These are phyloP conservation scores for Patiria pectinifera DNA, from an alignment of 53 echinoderm and acorn worm genomes.

Conservation along the genomic window DNA sequence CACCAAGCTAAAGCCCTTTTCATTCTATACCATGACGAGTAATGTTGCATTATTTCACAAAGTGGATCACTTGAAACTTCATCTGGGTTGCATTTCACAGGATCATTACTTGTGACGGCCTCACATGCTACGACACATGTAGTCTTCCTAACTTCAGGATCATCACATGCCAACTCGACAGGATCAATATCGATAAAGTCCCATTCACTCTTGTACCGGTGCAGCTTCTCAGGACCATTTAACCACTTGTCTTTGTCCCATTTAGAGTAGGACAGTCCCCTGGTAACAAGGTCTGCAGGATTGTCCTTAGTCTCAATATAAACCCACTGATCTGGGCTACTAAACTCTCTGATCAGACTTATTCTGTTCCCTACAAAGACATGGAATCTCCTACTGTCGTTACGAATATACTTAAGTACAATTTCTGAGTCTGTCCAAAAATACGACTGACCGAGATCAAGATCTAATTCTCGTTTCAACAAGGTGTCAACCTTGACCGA, in stretches of 20 bases:
- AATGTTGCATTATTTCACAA: conserved; percentile 44
- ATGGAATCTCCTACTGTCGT: too few relatives aligned
- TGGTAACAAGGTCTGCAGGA: conserved; percentile 26
- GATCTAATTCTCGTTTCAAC: conserved; percentile 36
- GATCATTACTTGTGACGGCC: background rate
- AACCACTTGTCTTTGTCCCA: too few relatives aligned
- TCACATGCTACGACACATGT: background rate
- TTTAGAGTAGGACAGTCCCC: too few relatives aligned
- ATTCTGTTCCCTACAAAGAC: too few relatives aligned
- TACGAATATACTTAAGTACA: too few relatives aligned
- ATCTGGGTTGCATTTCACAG: background rate
- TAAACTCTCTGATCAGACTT: conserved; percentile 21
- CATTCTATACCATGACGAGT: conserved; percentile 61
- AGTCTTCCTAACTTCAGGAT: conserved; percentile 27
- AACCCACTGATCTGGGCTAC: conserved; percentile 33
- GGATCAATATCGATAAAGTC: background rate
- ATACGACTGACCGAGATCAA: too few relatives aligned
- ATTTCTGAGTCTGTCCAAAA: too few relatives aligned
- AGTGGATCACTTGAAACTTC: background rate
- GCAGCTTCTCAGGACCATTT: too few relatives aligned
- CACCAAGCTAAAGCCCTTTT: conserved; percentile 32
- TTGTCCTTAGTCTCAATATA: conserved; percentile 37
- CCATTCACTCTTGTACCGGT: background rate
- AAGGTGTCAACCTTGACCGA: conserved; percentile 15
- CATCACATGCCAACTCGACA: background rate